These are phyloP conservation scores for Drosophila bifasciata DNA, from an alignment of 1,140 invertebrate species.

Conservation along the genomic window DNA sequence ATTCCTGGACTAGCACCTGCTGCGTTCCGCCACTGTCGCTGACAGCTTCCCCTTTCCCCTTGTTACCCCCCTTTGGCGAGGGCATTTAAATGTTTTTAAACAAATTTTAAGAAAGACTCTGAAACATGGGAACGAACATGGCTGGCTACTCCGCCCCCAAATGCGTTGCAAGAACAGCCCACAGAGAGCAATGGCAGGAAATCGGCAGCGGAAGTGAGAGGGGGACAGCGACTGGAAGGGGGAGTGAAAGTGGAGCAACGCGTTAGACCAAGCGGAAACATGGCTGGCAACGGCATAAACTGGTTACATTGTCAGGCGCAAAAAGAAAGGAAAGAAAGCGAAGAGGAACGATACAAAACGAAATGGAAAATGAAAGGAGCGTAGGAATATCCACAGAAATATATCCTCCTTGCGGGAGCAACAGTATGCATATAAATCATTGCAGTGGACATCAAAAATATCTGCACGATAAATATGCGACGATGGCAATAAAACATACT, in stretches of 20 bases:
- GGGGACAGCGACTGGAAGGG: slow-evolving; percentile 6
- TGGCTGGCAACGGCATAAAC: slow-evolving; percentile 60
- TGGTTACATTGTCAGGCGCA: slow-evolving; percentile 72
- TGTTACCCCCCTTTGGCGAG: neutral
- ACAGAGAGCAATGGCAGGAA: too few species aligned
- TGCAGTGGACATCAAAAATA: slow-evolving; percentile 25
- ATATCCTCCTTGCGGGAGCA: slow-evolving; percentile 38
- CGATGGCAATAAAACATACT: slow-evolving; percentile 50
- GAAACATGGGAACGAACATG: neutral
- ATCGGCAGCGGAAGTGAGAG: neutral
- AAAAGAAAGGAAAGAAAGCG: slow-evolving; percentile 30
- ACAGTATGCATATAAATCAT: slow-evolving; percentile 77
- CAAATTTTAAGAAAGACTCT: slow-evolving; percentile 20
- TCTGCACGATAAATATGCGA: slow-evolving; percentile 47
- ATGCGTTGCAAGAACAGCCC: too few species aligned
- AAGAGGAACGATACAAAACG: neutral
- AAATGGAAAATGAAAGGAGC: slow-evolving; percentile 36
- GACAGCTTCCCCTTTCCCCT: too few species aligned
- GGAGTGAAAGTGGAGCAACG: neutral
- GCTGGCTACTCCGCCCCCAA: too few species aligned
- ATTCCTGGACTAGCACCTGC: slow-evolving; percentile 26
- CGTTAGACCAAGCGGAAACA: slow-evolving; percentile 38
- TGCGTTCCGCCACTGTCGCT: slow-evolving; percentile 19
- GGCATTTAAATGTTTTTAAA: slow-evolving; percentile 19
- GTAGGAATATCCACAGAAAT: slow-evolving; percentile 21